A percentile compares a stretch with the other conserved stretches of the same genome.
Evolutionary conservation across 2,797 vertebrate species (phyloP).

Genomic region (Trichosurus vulpecula): DNA sequence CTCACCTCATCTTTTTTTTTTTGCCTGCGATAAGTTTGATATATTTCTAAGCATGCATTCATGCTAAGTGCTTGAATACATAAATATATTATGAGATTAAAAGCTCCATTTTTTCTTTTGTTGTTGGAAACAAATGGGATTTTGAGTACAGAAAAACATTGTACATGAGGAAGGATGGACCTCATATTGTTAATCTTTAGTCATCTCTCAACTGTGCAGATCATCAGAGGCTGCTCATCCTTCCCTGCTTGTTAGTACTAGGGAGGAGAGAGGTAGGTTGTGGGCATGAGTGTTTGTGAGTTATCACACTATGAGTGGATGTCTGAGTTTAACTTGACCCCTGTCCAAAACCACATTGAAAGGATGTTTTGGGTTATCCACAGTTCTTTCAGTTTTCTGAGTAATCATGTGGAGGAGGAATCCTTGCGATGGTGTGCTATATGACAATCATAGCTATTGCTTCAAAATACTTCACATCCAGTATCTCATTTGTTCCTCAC

Average conservation of each 20-base stretch:
- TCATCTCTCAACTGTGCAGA: neutral
- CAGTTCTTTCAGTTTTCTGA: neutral
- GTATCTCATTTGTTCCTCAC: neutral
- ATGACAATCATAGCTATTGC: neutral
- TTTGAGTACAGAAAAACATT: neutral
- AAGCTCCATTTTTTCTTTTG: neutral
- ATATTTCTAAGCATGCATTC: neutral
- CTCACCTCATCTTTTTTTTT: neutral
- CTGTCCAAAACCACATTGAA: neutral
- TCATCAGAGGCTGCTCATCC: neutral
- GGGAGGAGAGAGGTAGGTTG: neutral
- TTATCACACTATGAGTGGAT: neutral
- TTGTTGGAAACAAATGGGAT: neutral
- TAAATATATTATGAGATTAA: neutral
- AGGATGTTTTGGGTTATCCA: neutral
- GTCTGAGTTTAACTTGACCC: neutral
- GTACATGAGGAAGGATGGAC: neutral
- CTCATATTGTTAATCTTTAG: neutral
- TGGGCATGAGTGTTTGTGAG: neutral
- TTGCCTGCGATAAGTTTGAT: neutral
- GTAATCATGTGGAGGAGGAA: neutral
- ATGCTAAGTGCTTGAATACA: neutral
- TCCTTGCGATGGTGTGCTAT: neutral
- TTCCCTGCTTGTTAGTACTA: neutral
- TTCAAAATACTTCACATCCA: neutral